A percentile compares a stretch with the other conserved stretches of the same genome.
These are phyloP conservation scores for Pelochelys cantorii DNA, from an alignment of 2,797 vertebrate species.

Conservation along the genomic window DNA sequence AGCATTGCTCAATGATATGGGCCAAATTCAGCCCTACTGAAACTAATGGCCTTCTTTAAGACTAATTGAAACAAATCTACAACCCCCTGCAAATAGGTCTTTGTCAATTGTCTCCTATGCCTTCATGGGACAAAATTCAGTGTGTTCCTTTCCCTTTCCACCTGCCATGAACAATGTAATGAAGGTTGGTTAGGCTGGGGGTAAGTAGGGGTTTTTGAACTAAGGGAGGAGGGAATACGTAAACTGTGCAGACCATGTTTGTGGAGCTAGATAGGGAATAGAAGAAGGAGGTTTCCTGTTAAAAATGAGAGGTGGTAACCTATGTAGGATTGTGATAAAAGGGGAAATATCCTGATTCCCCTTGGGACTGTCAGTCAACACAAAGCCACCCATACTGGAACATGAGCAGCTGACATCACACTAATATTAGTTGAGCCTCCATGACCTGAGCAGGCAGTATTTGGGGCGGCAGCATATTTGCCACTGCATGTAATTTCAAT, in stretches of 20 bases:
- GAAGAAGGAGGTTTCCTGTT: not conserved
- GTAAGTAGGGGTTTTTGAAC: not conserved
- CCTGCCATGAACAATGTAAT: not conserved
- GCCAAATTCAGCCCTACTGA: not conserved
- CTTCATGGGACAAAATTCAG: not conserved
- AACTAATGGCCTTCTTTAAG: not conserved
- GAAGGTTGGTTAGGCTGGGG: not conserved
- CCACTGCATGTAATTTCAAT: not conserved
- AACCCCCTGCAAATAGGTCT: not conserved
- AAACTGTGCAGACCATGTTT: not conserved
- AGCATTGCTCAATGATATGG: not conserved
- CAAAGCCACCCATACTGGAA: not conserved
- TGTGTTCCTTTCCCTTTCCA: not conserved
- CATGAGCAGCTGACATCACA: not conserved
- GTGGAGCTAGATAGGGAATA: rapidly evolving
- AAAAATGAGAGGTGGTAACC: not conserved
- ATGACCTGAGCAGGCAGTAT: rapidly evolving
- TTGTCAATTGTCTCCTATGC: not conserved
- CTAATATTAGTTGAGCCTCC: rapidly evolving
- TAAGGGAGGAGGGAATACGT: not conserved
- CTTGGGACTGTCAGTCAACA: not conserved
- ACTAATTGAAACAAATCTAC: not conserved
- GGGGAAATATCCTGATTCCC: not conserved
- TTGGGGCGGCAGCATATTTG: not conserved
- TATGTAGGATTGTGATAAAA: not conserved